Percentiles rank a stretch among this genome's conserved stretches.
Conservation (phyloP, 2,797 vertebrate genomes). For the Eupleurogrammus muticus region DNA sequence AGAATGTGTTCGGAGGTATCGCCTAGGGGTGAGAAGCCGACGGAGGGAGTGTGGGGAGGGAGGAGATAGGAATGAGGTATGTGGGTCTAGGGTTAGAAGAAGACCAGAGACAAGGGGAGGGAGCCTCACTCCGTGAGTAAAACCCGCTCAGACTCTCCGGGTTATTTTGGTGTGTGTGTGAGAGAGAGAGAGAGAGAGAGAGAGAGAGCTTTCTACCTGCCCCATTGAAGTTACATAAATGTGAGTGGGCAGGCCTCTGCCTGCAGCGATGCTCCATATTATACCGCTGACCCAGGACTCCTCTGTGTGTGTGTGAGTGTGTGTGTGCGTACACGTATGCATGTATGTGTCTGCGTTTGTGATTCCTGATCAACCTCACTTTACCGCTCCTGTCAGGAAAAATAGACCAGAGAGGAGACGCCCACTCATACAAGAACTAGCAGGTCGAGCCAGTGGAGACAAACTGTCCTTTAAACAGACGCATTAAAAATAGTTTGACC, state of each 20-base stretch:
- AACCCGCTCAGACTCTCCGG: constrained; percentile 56
- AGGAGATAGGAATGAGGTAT: constrained; percentile 66
- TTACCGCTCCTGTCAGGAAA: constrained; percentile 64
- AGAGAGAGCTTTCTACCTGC: constrained; percentile 70
- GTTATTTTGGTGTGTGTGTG: constrained; percentile 57
- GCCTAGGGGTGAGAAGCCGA: constrained; percentile 56
- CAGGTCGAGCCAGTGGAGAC: constrained; percentile 33
- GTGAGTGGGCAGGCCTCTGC: constrained; percentile 75
- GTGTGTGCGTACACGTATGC: constrained; percentile 26
- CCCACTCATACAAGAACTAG: constrained; percentile 46
- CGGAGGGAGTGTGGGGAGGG: constrained; percentile 38
- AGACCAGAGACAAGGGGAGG: constrained; percentile 35
- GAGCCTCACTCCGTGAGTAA: constrained; percentile 46
- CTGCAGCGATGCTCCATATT: constrained; percentile 68
- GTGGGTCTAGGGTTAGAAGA: constrained; percentile 61
- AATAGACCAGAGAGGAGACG: constrained; percentile 68
- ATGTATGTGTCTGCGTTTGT: constrained; percentile 34
- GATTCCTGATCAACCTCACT: constrained; percentile 50
- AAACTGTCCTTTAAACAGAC: constrained; percentile 52
- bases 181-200: constrained; percentile 7
- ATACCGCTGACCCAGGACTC: constrained; percentile 59
- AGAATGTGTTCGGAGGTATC: constrained; percentile 60
- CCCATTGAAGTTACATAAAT: constrained; percentile 75
- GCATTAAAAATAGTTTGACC: constrained; percentile 71
- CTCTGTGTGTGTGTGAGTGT: constrained; percentile 48